These are phyloP conservation scores for Microcebus lehilahytsara DNA, from an alignment of 2,113 vertebrate genomes.

Conservation along the genomic window DNA sequence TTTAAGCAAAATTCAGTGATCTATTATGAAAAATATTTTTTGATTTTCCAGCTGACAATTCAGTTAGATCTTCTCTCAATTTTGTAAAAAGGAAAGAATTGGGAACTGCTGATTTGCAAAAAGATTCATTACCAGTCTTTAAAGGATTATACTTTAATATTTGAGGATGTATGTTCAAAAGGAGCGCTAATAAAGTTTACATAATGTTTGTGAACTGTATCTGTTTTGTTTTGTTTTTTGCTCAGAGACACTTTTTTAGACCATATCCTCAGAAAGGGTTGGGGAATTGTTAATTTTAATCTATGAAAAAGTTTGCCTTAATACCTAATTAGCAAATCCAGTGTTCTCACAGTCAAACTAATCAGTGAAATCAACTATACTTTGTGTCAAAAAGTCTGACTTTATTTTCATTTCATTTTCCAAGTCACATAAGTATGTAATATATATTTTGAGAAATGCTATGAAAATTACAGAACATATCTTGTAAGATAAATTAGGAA, in stretches of 20 bases:
- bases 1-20: neutral
- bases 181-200: neutral
- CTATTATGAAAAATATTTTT: neutral
- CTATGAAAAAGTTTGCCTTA: neutral
- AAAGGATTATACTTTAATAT: neutral
- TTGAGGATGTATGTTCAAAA: neutral
- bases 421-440: neutral
- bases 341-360: neutral
- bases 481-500: neutral
- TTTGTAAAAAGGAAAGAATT: neutral
- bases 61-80: neutral
- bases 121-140: neutral
- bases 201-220: neutral
- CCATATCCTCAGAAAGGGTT: neutral
- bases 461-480: neutral
- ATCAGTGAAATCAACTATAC: neutral
- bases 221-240: neutral
- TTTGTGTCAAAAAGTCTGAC: neutral
- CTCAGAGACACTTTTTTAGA: neutral
- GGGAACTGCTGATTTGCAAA: neutral
- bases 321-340: neutral
- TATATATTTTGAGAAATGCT: neutral
- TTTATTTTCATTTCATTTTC: conserved; percentile 40
- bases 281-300: conserved; percentile 20
- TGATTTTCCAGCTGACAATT: neutral